phyloP scores from a whole-genome alignment of 2,797 vertebrate genomes.

The Yasuhikotakia modesta region DNA sequence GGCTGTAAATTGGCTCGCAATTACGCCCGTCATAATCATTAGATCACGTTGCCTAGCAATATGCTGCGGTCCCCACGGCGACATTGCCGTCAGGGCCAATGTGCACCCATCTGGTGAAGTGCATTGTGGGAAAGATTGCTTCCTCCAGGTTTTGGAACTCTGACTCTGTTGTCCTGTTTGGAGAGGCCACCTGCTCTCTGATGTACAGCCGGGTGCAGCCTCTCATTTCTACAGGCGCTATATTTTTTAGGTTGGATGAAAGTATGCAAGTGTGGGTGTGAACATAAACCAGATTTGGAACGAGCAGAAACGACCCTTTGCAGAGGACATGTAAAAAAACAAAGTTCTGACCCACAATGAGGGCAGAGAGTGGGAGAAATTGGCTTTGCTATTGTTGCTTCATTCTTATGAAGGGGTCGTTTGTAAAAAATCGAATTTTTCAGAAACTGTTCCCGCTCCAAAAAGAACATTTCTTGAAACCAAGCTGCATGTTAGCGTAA shows the following conservation, averaged over 20 bases:
- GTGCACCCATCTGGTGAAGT: conserved; percentile 66
- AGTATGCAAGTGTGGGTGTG: conserved; percentile 36
- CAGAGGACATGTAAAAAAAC: not conserved
- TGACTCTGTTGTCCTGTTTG: conserved; percentile 47
- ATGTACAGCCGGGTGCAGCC: conserved; percentile 5
- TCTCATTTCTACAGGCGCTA: conserved; percentile 26
- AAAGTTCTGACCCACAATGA: not conserved
- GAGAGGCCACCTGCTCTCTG: conserved; percentile 38
- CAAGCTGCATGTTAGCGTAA: too few species aligned
- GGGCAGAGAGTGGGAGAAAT: conserved; percentile 1
- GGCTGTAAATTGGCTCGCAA: conserved; percentile 64
- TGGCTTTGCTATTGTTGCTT: not conserved
- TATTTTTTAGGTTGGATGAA: conserved; percentile 28
- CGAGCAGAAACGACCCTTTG: not conserved
- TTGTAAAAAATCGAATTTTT: not conserved
- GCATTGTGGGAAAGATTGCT: conserved; percentile 62
- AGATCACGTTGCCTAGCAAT: conserved; percentile 65
- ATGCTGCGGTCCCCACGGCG: conserved; percentile 60
- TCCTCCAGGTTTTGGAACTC: conserved; percentile 29
- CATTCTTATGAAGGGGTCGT: not conserved
- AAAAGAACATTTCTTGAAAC: too few species aligned
- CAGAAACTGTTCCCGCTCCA: too few species aligned
- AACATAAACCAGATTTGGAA: conserved; percentile 23
- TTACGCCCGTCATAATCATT: conserved; percentile 69
- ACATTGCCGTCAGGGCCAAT: conserved; percentile 60